Conservation (phyloP, 2,888 invertebrate genomes). For the Isotomurus palustris region DNA sequence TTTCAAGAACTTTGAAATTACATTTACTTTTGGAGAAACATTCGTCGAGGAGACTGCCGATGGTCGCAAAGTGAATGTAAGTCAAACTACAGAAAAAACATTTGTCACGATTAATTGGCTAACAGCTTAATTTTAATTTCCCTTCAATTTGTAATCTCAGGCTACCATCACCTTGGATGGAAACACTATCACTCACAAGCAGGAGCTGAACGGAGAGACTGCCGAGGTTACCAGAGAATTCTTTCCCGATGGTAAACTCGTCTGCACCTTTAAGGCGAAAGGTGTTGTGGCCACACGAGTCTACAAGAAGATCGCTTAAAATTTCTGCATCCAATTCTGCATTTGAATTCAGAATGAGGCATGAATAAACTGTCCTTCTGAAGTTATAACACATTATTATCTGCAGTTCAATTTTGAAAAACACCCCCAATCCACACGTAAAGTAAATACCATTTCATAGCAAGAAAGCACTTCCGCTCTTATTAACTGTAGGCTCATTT, state of each 20-base stretch:
- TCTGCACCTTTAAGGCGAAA: constrained; percentile 16
- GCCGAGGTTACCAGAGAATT: constrained; percentile 31
- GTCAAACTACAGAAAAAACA: not conserved
- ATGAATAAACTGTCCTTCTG: too few species aligned
- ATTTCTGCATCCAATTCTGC: too few species aligned
- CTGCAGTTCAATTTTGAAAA: too few species aligned
- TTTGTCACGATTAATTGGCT: too few species aligned
- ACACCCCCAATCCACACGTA: too few species aligned
- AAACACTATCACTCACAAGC: constrained; percentile 30
- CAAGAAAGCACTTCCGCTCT: too few species aligned
- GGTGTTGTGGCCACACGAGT: constrained; percentile 22
- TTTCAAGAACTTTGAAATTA: constrained; percentile 33
- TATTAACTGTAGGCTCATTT: too few species aligned
- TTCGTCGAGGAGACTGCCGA: constrained; percentile 33
- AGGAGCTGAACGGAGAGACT: constrained; percentile 22
- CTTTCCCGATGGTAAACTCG: constrained; percentile 21
- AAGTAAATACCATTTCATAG: too few species aligned
- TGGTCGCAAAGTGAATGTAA: constrained; percentile 26
- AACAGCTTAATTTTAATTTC: too few species aligned
- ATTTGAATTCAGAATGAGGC: too few species aligned
- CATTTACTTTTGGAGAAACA: constrained; percentile 23
- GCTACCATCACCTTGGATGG: constrained; percentile 34
- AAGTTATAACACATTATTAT: too few species aligned
- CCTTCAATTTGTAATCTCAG: constrained; percentile 13
- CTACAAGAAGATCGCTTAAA: constrained; percentile 22